Base-by-base conservation (phyloP, 2,888 invertebrate species). In the Oxyteleia sp. region DNA sequence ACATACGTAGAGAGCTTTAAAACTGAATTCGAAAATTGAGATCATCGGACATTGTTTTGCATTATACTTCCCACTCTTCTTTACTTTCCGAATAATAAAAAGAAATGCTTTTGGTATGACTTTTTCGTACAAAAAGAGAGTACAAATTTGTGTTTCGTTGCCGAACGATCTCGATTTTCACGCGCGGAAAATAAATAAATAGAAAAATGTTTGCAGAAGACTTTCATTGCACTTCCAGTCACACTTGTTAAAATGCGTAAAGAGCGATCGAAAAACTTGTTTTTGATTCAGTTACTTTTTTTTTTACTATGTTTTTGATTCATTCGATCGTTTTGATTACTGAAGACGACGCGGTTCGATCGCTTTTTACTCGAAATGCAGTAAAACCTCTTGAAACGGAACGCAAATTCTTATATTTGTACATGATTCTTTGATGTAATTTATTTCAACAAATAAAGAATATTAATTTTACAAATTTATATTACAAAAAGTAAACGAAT, bases 201-300 rank as follows among this genome's bases (percentile, higher is more conserved):
- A 75, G 41, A 71, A 78, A 38, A 78, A 72, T 57, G 64, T 49
- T 75, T 64, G 72, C 82, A 76, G 76, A 82, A 82, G 82, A 82
- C 82, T 82, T 82, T 82, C 76, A 82, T 76, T 82, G 76, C 82
- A 82, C 82, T 82, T 76, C 76, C 72, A 82, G 76, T 82, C 82
- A 69, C 47, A 76, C 76, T 66, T 55, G 32, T 51, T 78, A 72
- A 82, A 82, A 78, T 72, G 32, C 59, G 64, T 82, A 72, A 76
- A 76, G 47, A 82, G 72, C 66, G 72, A 82, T 82, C 64, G 61
- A 82, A 61, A 15, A 38, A 16, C 18, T 26, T 20, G 2, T 15
- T 68, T 75, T 81, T 75, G 61, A 63, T 80, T 68, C 29, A 23
- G 15, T n/a, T 49, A 13, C 3, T 23, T 10, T 32, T n/a, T n/a